A percentile compares a stretch with the other conserved stretches of the same genome.
These are phyloP conservation scores for Polymixis lichenea DNA, from an alignment of 2,888 invertebrate species.

Conservation along the genomic window DNA sequence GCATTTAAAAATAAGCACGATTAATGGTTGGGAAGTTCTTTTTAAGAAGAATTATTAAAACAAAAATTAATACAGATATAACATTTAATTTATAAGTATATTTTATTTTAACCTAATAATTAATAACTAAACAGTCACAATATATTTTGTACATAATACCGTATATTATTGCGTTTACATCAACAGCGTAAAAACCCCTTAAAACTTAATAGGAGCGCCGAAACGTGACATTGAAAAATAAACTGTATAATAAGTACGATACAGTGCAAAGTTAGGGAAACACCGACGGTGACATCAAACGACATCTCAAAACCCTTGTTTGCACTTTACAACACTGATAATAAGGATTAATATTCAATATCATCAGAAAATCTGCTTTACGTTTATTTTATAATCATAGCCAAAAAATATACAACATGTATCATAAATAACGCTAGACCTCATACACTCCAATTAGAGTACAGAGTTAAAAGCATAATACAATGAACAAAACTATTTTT, in stretches of 20 bases:
- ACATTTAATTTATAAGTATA: conserved; percentile 45
- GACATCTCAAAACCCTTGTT: background rate
- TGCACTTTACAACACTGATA: too few species aligned
- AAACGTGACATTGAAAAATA: background rate
- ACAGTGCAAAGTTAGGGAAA: background rate
- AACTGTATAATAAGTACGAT: background rate
- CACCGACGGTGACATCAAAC: background rate
- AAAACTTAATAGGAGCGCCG: too few species aligned
- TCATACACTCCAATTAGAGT: too few species aligned
- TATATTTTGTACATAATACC: conserved; percentile 39
- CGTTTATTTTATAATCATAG: background rate
- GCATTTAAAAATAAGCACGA: too few species aligned
- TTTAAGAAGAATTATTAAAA: conserved; percentile 1
- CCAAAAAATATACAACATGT: too few species aligned
- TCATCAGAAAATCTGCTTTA: background rate
- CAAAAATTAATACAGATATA: background rate
- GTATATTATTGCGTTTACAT: conserved; percentile 40
- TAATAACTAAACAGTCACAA: conserved; percentile 15
- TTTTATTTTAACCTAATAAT: background rate
- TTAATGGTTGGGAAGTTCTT: too few species aligned
- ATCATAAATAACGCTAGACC: too few species aligned
- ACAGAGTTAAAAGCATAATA: too few species aligned
- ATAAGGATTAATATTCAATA: background rate
- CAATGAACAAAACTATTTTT: too few species aligned
- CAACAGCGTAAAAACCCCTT: background rate